phyloP scores from a whole-genome alignment of 2,888 invertebrate species.

The Lingula anatina region DNA sequence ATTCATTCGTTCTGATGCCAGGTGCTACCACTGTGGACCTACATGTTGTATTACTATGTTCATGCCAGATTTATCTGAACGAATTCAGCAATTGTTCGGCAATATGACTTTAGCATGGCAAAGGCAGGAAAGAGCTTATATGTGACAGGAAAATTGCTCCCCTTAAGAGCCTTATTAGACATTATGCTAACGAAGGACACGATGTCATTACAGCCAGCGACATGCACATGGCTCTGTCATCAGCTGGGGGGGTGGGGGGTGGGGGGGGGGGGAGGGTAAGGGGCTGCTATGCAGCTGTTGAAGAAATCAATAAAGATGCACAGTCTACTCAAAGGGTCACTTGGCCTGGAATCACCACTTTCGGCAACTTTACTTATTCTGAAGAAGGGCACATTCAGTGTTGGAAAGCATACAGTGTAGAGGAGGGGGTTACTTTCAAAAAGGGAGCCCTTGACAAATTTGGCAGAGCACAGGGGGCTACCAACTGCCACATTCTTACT shows the following conservation, averaged over 20 bases:
- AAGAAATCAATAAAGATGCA: background rate
- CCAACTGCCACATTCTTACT: too few species aligned
- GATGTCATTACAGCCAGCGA: background rate
- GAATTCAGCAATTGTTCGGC: background rate
- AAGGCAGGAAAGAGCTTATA: background rate
- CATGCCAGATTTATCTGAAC: background rate
- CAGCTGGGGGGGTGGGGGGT: background rate
- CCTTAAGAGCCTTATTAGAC: background rate
- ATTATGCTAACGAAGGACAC: background rate
- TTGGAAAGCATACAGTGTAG: too few species aligned
- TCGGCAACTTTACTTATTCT: background rate
- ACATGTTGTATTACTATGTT: background rate
- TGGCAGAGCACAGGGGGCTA: too few species aligned
- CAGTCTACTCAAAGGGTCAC: background rate
- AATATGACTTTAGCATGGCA: background rate
- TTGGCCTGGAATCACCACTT: background rate
- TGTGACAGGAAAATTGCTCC: constrained; percentile 1
- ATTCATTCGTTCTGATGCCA: background rate
- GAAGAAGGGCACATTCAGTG: too few species aligned
- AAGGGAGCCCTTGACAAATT: too few species aligned
- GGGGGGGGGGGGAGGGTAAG: too few species aligned
- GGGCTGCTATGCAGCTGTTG: background rate
- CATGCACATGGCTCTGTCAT: background rate
- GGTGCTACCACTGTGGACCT: background rate
- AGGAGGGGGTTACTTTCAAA: too few species aligned